phyloP scores from a whole-genome alignment of 2,797 vertebrate genomes.

The Malacoraja senta region DNA sequence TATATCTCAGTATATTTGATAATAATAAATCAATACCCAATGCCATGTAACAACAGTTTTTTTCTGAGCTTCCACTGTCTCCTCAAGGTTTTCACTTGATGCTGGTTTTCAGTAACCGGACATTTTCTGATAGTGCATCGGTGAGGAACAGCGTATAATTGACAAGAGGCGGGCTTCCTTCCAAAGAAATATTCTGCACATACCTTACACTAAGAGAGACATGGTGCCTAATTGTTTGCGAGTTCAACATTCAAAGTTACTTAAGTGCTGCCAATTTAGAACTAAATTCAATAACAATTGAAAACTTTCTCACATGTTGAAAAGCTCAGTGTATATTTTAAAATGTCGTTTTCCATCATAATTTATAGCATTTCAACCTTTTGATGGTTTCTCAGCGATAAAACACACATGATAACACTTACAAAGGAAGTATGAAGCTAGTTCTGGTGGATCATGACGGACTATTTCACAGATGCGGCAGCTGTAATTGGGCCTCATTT shows the following conservation, averaged over 20 bases:
- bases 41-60: neutral
- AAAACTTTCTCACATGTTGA: neutral
- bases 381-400: neutral
- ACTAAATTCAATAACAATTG: neutral
- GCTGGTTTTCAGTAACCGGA: too few species aligned
- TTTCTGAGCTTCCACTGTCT: neutral
- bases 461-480: neutral
- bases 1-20: too few species aligned
- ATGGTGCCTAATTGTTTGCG: neutral
- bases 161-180: neutral
- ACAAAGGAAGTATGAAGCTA: neutral
- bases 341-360: neutral
- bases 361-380: neutral
- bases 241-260: neutral
- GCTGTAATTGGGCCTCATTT: neutral
- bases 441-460: neutral
- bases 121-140: neutral
- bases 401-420: neutral
- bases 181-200: neutral
- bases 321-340: neutral
- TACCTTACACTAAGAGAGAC: neutral
- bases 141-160: neutral
- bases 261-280: neutral
- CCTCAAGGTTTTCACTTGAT: neutral
- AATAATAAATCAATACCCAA: too few species aligned